Evolutionary conservation across 2,888 invertebrate genomes (phyloP), one percentile per base, ranked within the genome.

Genomic region (Himalopsyche japonica): DNA sequence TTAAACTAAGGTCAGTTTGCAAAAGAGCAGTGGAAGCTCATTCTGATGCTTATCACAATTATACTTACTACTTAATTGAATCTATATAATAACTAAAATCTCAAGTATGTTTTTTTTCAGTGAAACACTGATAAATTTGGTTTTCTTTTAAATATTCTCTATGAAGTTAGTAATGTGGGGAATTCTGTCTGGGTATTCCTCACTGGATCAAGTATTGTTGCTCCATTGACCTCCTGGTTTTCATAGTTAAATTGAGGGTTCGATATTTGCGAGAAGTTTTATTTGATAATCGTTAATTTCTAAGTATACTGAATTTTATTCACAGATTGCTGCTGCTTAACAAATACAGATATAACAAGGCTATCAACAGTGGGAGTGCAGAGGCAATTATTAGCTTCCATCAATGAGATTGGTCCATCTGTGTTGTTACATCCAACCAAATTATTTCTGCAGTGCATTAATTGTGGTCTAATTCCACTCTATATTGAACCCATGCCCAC

Each of bases 351-450:
- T 80, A 88, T 94, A 0, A 90, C 91, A 4, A 90, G 91, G 47
- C 89, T 95, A 80, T 89, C 91, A 83, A 93, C 94, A 18, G 91
- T 92, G 32, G 95, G 95, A 0, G 90, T 93, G 1, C 95, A 95
- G 88, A 91, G 93, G 0, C 93, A 94, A 87, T 90, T 95, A 20
- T 90, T 95, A 12, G 90, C 91, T 49, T 92, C 94, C 5, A 90
- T 96, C 70, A 92, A 93, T 83, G 90, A 90, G 10, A 90, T 92
- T 0, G 95, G 95, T 0, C 94, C 95, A 0, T 91, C 93, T 0
- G 92, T 93, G 82, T 89, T 96, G 34, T 89, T 95, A 30, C 92
- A 93, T 87, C 95, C 95, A 0, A 89, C 91, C 8, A 92, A 93
- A 43, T 89, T 94, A 78, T 94, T 93, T 89, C 91, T 91, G 80